Evolutionary conservation across 1,140 invertebrate species (phyloP).

Genomic region (Hycleus phaleratus): DNA sequence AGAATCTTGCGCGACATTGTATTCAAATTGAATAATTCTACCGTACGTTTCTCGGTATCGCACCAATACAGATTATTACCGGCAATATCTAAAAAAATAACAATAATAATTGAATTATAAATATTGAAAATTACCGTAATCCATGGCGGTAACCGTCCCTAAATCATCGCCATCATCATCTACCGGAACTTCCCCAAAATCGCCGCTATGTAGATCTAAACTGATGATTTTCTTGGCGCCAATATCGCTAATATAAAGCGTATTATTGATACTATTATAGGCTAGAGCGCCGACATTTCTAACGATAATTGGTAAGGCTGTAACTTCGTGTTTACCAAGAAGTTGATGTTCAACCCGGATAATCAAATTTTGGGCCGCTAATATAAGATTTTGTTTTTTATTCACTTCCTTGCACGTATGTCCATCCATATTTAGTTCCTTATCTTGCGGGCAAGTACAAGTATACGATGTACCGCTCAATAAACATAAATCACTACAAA

Average conservation of each 20-base stretch:
- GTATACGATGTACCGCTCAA: constrained; percentile 52
- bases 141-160: constrained; percentile 52
- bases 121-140: constrained; percentile 46
- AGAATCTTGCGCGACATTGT: constrained; percentile 49
- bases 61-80: constrained; percentile 61
- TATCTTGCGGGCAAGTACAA: constrained; percentile 74
- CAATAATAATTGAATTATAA: neutral
- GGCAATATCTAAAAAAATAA: constrained; percentile 46
- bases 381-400: constrained; percentile 40
- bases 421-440: constrained; percentile 46
- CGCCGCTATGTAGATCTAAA: constrained; percentile 39
- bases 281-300: constrained; percentile 39
- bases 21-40: constrained; percentile 50
- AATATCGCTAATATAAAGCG: constrained; percentile 49
- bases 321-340: constrained; percentile 43
- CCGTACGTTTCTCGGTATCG: constrained; percentile 47
- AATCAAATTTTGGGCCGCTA: constrained; percentile 39
- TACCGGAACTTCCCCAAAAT: constrained; percentile 19
- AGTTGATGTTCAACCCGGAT: constrained; percentile 44
- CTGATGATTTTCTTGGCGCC: constrained; percentile 40
- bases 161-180: constrained; percentile 43
- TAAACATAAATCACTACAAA: constrained; percentile 76
- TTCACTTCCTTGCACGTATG: constrained; percentile 45
- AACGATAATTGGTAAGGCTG: constrained; percentile 39
- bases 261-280: constrained; percentile 42